These are phyloP conservation scores for Chlorospingus flavigularis DNA, from an alignment of 2,797 vertebrate genomes.

Conservation along the genomic window DNA sequence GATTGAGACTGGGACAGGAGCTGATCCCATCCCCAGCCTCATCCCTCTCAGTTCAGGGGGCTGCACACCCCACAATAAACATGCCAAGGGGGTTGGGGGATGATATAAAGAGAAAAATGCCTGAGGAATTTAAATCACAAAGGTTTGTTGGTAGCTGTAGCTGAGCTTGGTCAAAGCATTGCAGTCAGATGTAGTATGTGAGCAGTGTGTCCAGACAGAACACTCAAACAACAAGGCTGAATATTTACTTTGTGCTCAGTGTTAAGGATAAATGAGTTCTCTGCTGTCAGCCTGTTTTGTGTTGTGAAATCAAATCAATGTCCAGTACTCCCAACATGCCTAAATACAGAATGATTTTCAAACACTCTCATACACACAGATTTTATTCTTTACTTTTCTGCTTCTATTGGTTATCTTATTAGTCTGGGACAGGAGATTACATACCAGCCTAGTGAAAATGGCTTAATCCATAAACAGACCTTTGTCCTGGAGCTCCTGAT, in stretches of 20 bases:
- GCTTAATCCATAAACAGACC: not conserved
- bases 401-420: not conserved
- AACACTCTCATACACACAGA: not conserved
- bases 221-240: conserved; percentile 42
- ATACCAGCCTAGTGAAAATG: not conserved
- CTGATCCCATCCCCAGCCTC: not conserved
- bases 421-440: not conserved
- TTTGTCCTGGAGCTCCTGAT: not conserved
- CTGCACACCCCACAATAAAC: not conserved
- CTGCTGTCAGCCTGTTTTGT: conserved; percentile 33
- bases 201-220: conserved; percentile 21
- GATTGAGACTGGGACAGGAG: not conserved
- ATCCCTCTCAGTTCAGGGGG: rapidly evolving
- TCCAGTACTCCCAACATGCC: not conserved
- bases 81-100: rapidly evolving
- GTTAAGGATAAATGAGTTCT: conserved; percentile 57
- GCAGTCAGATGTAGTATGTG: conserved; percentile 10
- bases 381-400: conserved; percentile 26
- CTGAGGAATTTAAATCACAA: conserved; percentile 30
- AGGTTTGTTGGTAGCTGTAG: conserved; percentile 29
- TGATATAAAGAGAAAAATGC: not conserved
- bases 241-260: conserved; percentile 51
- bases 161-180: conserved; percentile 22
- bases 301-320: conserved; percentile 56
- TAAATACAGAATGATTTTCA: conserved; percentile 41